Conservation (phyloP, 2,113 vertebrate species). For the Oceanites oceanicus region DNA sequence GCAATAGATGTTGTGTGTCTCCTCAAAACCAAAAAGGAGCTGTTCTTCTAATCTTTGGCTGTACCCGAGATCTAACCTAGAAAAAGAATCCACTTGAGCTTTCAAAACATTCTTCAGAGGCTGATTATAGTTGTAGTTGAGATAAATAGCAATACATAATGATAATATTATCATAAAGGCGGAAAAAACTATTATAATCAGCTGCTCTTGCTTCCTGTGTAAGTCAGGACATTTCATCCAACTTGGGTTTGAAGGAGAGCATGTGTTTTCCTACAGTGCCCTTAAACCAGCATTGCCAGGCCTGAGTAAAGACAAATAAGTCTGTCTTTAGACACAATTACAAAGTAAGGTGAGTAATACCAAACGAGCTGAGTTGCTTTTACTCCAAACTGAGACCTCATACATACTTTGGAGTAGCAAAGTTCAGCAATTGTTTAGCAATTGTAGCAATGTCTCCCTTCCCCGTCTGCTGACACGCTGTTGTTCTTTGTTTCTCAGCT, state of each 20-base stretch:
- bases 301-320: background rate
- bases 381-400: background rate
- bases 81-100: background rate
- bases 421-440: background rate
- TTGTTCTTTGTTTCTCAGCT: slow-evolving; percentile 77
- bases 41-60: background rate
- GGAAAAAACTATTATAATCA: background rate
- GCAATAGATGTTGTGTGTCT: background rate
- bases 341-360: background rate
- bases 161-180: background rate
- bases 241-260: background rate
- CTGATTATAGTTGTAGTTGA: background rate
- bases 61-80: background rate
- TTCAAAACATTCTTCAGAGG: background rate
- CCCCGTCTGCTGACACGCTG: background rate
- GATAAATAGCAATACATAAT: background rate
- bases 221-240: background rate
- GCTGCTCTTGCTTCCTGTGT: background rate
- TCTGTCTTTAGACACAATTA: background rate
- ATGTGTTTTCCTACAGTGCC: background rate
- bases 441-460: background rate
- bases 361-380: background rate
- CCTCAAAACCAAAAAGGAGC: background rate
- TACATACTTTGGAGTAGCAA: fast-evolving
- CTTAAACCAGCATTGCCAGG: background rate